Percentiles rank a stretch among this genome's conserved stretches.
Evolutionary conservation across 2,113 vertebrate species (phyloP).

Genomic region (Grus americana): DNA sequence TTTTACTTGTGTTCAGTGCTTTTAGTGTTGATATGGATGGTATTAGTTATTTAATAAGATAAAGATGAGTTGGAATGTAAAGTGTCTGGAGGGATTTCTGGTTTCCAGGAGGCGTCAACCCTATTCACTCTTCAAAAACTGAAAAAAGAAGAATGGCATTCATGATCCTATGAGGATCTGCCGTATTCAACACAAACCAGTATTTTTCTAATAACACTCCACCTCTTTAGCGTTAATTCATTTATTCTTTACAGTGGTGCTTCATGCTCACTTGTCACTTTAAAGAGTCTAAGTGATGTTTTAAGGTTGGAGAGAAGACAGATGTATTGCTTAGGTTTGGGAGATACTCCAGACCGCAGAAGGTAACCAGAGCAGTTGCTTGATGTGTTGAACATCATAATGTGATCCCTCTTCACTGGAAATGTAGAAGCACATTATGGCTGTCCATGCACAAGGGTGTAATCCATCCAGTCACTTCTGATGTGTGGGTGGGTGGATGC

Average conservation of each 20-base stretch:
- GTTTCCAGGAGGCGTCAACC: neutral
- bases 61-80: neutral
- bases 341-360: neutral
- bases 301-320: neutral
- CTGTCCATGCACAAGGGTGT: neutral
- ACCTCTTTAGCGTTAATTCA: neutral
- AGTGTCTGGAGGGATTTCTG: slow-evolving; percentile 15
- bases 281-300: neutral
- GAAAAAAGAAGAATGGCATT: neutral
- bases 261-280: neutral
- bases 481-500: neutral
- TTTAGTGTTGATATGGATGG: neutral
- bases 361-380: neutral
- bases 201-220: neutral
- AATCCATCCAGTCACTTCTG: neutral
- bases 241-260: neutral
- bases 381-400: neutral
- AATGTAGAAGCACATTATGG: neutral
- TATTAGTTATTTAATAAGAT: slow-evolving; percentile 9
- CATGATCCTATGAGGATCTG: neutral
- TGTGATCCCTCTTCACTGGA: neutral
- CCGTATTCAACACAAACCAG: neutral
- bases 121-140: neutral
- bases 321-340: neutral
- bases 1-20: neutral